These are phyloP conservation scores for Cinclus cinclus DNA, from an alignment of 2,113 vertebrate genomes.

Conservation along the genomic window DNA sequence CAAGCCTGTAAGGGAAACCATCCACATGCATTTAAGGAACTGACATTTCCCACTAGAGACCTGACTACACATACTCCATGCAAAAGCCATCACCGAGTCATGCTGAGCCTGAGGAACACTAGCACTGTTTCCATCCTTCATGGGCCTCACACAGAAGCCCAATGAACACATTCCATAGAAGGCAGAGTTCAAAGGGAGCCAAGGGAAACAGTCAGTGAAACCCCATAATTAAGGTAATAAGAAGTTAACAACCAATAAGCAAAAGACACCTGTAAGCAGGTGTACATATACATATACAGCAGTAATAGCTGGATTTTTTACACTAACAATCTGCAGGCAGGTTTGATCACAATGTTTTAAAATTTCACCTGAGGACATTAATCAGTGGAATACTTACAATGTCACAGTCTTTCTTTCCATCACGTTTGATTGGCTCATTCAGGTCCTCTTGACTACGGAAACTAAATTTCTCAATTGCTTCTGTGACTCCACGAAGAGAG, in stretches of 20 bases:
- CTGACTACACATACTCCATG: not conserved
- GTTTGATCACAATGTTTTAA: not conserved
- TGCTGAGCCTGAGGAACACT: not conserved
- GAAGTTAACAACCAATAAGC: not conserved
- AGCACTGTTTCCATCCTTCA: not conserved
- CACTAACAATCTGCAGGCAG: not conserved
- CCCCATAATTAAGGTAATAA: not conserved
- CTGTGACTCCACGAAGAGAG: constrained; percentile 95
- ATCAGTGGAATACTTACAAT: constrained; percentile 74
- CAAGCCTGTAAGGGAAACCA: not conserved
- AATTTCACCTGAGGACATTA: not conserved
- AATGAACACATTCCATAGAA: not conserved
- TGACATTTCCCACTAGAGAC: not conserved
- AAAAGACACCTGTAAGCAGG: not conserved
- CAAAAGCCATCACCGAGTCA: not conserved
- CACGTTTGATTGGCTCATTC: constrained; percentile 91
- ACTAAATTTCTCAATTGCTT: constrained; percentile 98
- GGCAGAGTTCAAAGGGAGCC: not conserved
- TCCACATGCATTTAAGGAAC: not conserved
- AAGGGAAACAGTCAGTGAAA: not conserved
- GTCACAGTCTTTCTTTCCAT: constrained; percentile 91
- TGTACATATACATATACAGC: no score
- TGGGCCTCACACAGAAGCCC: not conserved
- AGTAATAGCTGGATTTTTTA: not conserved
- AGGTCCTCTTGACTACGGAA: constrained; percentile 98